Conservation (phyloP, 2,888 invertebrate species). For the Cheilosia vulpina region DNA sequence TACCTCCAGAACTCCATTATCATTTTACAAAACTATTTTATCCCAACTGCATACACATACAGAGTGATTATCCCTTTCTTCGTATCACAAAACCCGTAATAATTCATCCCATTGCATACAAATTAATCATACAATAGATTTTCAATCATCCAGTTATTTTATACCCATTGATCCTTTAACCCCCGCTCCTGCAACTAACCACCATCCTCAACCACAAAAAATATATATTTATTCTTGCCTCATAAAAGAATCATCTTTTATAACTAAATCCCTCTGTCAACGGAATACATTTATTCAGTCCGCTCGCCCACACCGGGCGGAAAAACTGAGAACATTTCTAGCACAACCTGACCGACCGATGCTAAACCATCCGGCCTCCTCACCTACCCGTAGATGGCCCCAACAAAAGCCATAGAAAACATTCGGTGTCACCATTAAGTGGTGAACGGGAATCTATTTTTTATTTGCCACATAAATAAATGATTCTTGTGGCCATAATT, state of each 20-base stretch:
- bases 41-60: constrained; percentile 6
- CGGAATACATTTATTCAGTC: constrained; percentile 59
- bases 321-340: constrained; percentile 33
- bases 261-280: constrained; percentile 71
- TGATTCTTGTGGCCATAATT: constrained; percentile 71
- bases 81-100: constrained; percentile 24
- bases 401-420: constrained; percentile 56
- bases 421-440: constrained; percentile 71
- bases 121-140: constrained; percentile 73
- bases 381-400: background rate
- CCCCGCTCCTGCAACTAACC: background rate
- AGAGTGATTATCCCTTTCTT: constrained; percentile 52
- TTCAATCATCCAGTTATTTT: constrained; percentile 72
- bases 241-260: constrained; percentile 72
- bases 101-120: constrained; percentile 67
- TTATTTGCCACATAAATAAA: constrained; percentile 72
- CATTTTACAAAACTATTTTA: constrained; percentile 10
- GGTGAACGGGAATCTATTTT: constrained; percentile 67
- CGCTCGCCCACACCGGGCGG: constrained; percentile 15
- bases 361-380: constrained; percentile 8
- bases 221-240: constrained; percentile 63
- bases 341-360: constrained; percentile 2
- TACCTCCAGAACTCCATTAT: constrained; percentile 3
- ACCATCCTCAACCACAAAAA: background rate
- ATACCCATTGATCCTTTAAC: constrained; percentile 30